Conservation (phyloP, 2,888 invertebrate species). For the Lochmaea capreae region DNA sequence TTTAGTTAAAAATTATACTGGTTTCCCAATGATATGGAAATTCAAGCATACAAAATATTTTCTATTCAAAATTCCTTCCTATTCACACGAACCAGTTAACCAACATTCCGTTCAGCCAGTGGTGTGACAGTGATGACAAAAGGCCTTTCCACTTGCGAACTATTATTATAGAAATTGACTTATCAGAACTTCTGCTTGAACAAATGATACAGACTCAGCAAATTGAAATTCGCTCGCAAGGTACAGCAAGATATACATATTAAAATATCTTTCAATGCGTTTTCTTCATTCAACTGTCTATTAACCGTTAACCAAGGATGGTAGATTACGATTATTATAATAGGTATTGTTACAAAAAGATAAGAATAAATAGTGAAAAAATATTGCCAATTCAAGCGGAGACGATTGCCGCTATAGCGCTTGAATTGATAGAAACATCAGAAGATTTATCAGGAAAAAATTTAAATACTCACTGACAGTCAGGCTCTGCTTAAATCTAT, state of each 20-base stretch:
- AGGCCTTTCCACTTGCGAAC: conserved; percentile 27
- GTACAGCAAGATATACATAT: conserved; percentile 16
- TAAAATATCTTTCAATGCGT: conserved; percentile 17
- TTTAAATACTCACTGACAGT: no score
- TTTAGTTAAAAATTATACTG: no score
- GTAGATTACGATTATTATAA: conserved; percentile 5
- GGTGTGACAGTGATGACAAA: conserved; percentile 33
- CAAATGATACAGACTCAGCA: conserved; percentile 26
- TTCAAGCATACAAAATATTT: not conserved
- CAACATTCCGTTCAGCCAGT: conserved; percentile 3
- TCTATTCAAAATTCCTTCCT: conserved; percentile 1
- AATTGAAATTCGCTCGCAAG: conserved; percentile 21
- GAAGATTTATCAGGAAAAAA: no score
- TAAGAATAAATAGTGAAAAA: not conserved
- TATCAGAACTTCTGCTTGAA: conserved; percentile 44
- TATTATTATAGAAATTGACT: conserved; percentile 42
- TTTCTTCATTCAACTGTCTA: conserved; percentile 25
- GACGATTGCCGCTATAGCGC: no score
- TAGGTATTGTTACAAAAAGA: not conserved
- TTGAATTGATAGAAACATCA: no score
- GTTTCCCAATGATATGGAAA: no score
- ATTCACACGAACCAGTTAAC: conserved; percentile 15
- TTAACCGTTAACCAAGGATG: conserved; percentile 8
- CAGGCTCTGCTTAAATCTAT: no score
- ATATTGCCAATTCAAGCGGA: not conserved